Evolutionary conservation across 2,888 invertebrate species (phyloP), one percentile per base, ranked within the genome.

Genomic region (Lasioglossum leucozonium): DNA sequence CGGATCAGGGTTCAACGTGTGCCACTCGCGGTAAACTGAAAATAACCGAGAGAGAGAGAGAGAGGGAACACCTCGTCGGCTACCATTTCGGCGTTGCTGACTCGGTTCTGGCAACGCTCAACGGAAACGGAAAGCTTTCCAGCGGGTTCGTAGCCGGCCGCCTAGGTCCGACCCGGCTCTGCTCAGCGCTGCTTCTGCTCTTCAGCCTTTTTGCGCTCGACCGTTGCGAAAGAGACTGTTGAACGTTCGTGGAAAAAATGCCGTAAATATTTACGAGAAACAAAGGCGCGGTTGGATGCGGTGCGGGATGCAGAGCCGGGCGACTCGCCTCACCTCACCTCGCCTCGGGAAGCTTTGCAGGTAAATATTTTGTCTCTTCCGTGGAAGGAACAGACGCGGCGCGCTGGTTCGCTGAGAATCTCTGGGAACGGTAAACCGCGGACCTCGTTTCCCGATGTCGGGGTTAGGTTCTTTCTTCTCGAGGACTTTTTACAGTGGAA

Each of bases 301-400:
- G 30, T 13, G n/a, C 40, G 79, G 22, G 44, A 72, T 37, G 74
- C 79, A 58, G 51, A 80, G 51, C 55, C 55, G 16, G 34, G 37
- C 65, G 72, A 85, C 74, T 69, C 77, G 42, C n/a, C 30, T 37
- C 65, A n/a, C n/a, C n/a, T n/a, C n/a, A n/a, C n/a, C 74, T 69
- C 77, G 42, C n/a, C 30, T 37, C 65, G 72, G 72, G 18, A 79
- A 71, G 72, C 47, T 80, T 34, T 34, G 11, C 76, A 71, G 58
- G 77, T 87, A 89, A 89, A 87, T 84, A 80, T 85, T 88, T 75
- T 88, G 82, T 74, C 67, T 72, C 65, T 65, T 44, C 34, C 55
- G 79, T 37, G 62, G 73, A 71, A 69, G 77, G 47, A 69, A 82
- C 81, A 71, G 44, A n/a, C n/a, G 72, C 81, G 65, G 44, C 79